Evolutionary conservation across 2,797 vertebrate genomes (phyloP).

Genomic region (Sebastes hopkinsi): DNA sequence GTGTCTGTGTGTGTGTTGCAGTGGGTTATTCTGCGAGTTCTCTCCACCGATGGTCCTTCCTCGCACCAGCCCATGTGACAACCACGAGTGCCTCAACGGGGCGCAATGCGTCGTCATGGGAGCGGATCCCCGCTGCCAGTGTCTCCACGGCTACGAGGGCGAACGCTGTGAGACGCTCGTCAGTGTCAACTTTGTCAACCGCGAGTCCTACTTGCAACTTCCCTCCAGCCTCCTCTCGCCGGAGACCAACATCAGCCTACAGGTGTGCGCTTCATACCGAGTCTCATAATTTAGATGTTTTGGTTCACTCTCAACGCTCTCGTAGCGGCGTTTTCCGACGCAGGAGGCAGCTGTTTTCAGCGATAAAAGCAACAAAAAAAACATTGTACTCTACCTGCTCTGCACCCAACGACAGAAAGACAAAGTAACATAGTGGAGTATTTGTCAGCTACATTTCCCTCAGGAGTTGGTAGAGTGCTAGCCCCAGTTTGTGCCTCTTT

Average conservation of each 20-base stretch:
- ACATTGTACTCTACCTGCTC: background rate
- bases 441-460: too few relatives aligned
- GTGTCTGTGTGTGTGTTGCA: slow-evolving; percentile 56
- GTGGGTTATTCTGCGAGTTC: slow-evolving; percentile 96
- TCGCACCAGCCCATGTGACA: slow-evolving; percentile 95
- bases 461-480: too few relatives aligned
- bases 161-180: slow-evolving; percentile 92
- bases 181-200: slow-evolving; percentile 95
- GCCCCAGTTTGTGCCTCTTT: too few relatives aligned
- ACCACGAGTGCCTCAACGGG: slow-evolving; percentile 94
- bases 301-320: background rate
- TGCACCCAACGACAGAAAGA: too few relatives aligned
- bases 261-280: slow-evolving; percentile 77
- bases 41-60: slow-evolving; percentile 96
- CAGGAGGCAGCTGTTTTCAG: background rate
- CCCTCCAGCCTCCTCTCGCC: slow-evolving; percentile 88
- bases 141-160: slow-evolving; percentile 93
- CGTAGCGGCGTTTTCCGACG: background rate
- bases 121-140: slow-evolving; percentile 92
- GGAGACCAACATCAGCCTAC: slow-evolving; percentile 94
- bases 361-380: background rate
- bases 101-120: slow-evolving; percentile 92
- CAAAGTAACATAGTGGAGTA: too few relatives aligned
- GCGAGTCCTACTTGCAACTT: slow-evolving; percentile 94
- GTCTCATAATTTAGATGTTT: background rate